Evolutionary conservation across 2,113 vertebrate species (phyloP), one percentile per base, ranked within the genome.

Genomic region (Anoura caudifer): DNA sequence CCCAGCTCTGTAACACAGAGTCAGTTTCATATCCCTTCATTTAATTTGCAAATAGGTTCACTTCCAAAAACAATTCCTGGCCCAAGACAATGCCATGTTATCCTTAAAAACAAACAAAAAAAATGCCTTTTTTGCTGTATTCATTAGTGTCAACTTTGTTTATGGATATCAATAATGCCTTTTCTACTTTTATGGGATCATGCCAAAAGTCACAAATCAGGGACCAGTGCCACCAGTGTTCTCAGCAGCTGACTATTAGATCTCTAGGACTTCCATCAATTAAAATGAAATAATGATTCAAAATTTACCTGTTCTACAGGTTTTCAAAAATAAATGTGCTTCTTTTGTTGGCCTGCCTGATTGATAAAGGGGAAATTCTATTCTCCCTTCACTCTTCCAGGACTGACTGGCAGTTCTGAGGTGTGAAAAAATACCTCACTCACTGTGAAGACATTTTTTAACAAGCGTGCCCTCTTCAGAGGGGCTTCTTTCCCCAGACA

Each of bases 251-350:
- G 38, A 43, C 33, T 16, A 3, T 1, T 38, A 14, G 75, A 75
- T 75, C 76, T 52, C 2, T 70, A 72, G 20, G 72, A 17, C 14
- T 31, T 70, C 38, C 16, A 70, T 0, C 0, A 36, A 38, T 24
- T 90, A 59, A 80, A 97, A 91, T 92, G 3, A 5, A 70, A 47
- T 76, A 97, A 85, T 12, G 56, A 38, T 36, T n/a, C 6, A 76
- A 91, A 79, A 88, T 38, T 26, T 77, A 50, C 47, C 26, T 85
- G 2, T 87, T 28, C 26, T 95, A 94, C 61, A 88, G 22, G 26
- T 86, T 54, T 97, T 88, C 45, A 22, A 33, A 77, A 50, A 63
- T 76, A 94, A 63, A 94, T 33, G 5, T 54, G 2, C 47, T 77
- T 47, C n/a, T 81, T 94, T 83, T 52, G 13, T 20, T 65, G 15